Percentiles rank a stretch among this genome's conserved stretches.
phyloP scores from a whole-genome alignment of 2,113 vertebrate species.

The Sus scrofa region DNA sequence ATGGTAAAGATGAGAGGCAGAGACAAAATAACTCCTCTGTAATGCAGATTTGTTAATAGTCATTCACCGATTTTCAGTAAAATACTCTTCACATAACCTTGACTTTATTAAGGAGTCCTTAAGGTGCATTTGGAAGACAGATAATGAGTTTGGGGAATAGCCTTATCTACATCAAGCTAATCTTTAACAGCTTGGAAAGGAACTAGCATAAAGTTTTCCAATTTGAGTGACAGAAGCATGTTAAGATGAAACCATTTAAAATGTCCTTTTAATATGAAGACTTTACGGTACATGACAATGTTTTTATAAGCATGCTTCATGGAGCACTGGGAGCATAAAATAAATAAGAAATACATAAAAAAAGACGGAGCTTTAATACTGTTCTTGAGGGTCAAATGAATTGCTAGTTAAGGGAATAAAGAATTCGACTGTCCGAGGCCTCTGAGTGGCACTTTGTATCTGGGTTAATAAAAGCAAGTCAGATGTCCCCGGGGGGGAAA shows the following conservation, averaged over 20 bases:
- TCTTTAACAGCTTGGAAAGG: constrained; percentile 91
- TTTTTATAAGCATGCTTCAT: constrained; percentile 83
- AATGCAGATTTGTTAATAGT: constrained; percentile 90
- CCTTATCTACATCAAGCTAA: constrained; percentile 91
- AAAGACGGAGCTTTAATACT: constrained; percentile 76
- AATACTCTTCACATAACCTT: constrained; percentile 90
- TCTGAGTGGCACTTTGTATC: constrained; percentile 78
- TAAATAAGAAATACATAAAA: constrained; percentile 83
- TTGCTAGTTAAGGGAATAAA: constrained; percentile 79
- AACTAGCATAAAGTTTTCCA: constrained; percentile 87
- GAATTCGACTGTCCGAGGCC: constrained; percentile 65
- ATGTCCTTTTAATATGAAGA: constrained; percentile 86
- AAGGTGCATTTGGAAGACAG: constrained; percentile 91
- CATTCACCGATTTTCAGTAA: constrained; percentile 89
- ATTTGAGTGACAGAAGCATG: constrained; percentile 87
- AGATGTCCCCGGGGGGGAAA: constrained; percentile 69
- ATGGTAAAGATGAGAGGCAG: constrained; percentile 84
- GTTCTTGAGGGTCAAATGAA: constrained; percentile 80
- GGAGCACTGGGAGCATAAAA: constrained; percentile 81
- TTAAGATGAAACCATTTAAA: constrained; percentile 87
- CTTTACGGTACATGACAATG: constrained; percentile 81
- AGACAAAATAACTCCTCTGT: constrained; percentile 88
- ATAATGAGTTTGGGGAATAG: constrained; percentile 92
- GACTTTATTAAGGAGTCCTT: constrained; percentile 92
- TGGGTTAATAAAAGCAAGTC: constrained; percentile 82